These are phyloP conservation scores for Coilia nasus DNA, from an alignment of 2,797 vertebrate genomes.

Conservation along the genomic window DNA sequence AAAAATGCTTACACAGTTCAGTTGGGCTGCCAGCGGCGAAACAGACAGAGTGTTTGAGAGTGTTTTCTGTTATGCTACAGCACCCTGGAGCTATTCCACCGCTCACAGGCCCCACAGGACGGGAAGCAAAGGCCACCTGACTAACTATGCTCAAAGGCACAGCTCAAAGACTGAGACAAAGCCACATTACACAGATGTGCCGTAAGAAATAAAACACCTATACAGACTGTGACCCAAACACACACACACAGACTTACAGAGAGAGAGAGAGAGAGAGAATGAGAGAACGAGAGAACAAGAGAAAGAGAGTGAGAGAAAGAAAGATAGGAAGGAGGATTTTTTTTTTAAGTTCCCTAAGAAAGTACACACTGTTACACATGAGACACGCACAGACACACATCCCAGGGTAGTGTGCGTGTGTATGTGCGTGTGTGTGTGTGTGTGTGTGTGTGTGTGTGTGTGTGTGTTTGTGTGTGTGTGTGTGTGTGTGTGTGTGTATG, in stretches of 20 bases:
- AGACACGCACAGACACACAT: background rate
- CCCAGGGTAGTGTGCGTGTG: background rate
- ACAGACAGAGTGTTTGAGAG: slow-evolving; percentile 1
- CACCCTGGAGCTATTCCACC: background rate
- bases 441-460: no score
- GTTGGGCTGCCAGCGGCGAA: background rate
- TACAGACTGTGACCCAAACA: background rate
- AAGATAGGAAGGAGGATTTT: no score
- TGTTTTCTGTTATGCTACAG: slow-evolving; percentile 19
- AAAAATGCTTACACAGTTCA: slow-evolving; percentile 2
- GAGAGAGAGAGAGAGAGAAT: no score
- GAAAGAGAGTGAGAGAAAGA: no score
- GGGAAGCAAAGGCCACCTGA: background rate
- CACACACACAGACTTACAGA: no score
- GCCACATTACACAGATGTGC: background rate
- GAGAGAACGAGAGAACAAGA: no score
- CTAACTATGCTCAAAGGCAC: background rate
- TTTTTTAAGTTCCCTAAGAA: no score
- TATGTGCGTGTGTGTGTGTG: no score
- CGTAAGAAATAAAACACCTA: background rate
- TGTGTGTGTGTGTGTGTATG: no score
- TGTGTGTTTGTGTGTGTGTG: no score
- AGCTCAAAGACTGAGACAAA: background rate
- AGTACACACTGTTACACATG: no score
- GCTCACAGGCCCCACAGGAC: background rate